Evolutionary conservation across 2,888 invertebrate species (phyloP).

Genomic region (Caenorhabditis imperialis): DNA sequence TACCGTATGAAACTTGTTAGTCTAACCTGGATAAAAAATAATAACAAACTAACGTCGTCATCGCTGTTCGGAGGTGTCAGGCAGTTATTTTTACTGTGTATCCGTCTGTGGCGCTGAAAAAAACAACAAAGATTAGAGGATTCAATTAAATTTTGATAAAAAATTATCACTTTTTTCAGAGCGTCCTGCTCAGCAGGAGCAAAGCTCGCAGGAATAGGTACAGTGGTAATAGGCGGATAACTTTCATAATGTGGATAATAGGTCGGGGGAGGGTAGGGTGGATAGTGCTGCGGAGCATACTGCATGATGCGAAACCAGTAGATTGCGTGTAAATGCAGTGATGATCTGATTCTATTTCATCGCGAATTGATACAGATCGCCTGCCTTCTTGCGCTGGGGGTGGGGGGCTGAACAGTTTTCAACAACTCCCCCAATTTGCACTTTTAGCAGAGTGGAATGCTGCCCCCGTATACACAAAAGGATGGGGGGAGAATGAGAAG

Average conservation of each 20-base stretch:
- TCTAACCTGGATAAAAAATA: too few relatives aligned
- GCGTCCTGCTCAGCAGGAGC: neutral
- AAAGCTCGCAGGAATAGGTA: neutral
- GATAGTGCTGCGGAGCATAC: too few relatives aligned
- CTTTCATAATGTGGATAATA: too few relatives aligned
- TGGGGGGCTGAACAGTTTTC: slow-evolving; percentile 44
- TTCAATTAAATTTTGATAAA: too few relatives aligned
- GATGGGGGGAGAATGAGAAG: too few relatives aligned
- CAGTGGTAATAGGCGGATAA: too few relatives aligned
- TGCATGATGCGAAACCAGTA: too few relatives aligned
- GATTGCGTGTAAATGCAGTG: slow-evolving; percentile 10
- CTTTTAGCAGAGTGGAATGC: slow-evolving; percentile 17
- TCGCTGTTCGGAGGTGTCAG: slow-evolving; percentile 53
- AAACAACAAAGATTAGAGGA: too few relatives aligned
- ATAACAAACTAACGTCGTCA: slow-evolving; percentile 56
- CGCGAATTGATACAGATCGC: slow-evolving; percentile 14
- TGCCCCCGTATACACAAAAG: too few relatives aligned
- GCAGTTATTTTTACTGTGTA: slow-evolving; percentile 45
- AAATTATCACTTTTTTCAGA: too few relatives aligned
- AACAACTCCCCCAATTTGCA: slow-evolving; percentile 35
- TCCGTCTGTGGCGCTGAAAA: slow-evolving; percentile 54
- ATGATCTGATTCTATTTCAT: slow-evolving; percentile 44
- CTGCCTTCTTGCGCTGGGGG: slow-evolving; percentile 16
- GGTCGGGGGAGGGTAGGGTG: too few relatives aligned
- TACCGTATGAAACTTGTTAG: slow-evolving; percentile 15